Percentiles rank a stretch among this genome's conserved stretches.
phyloP scores from a whole-genome alignment of 2,113 vertebrate species.

The rabbit (Oryctolagus cuniculus) region DNA sequence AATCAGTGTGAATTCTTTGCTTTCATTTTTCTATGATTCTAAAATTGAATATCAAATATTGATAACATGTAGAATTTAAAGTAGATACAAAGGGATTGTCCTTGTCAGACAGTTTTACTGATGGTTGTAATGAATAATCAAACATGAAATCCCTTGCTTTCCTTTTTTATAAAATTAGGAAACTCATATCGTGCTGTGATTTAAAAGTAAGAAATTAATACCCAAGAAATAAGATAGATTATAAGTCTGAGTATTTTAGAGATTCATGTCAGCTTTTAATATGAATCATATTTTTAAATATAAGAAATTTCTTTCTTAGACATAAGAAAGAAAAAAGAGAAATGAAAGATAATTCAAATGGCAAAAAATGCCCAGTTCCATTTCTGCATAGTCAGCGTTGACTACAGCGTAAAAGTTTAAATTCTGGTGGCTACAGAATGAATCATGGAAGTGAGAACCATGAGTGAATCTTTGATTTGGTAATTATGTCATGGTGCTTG shows the following conservation, averaged over 20 bases:
- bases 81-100: background rate
- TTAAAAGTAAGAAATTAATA: constrained; percentile 19
- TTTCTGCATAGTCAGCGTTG: background rate
- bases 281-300: background rate
- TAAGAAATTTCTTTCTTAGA: background rate
- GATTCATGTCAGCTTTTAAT: constrained; percentile 42
- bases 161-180: constrained; percentile 55
- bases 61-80: constrained; percentile 50
- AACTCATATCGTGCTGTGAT: background rate
- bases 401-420: constrained; percentile 26
- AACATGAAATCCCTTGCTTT: background rate
- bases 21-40: constrained; percentile 57
- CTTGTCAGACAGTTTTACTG: constrained; percentile 40
- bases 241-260: constrained; percentile 42
- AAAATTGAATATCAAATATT: constrained; percentile 22
- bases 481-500: constrained; percentile 23
- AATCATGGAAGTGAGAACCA: background rate
- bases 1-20: constrained; percentile 40
- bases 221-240: background rate
- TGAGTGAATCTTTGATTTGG: background rate
- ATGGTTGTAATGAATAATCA: constrained; percentile 48
- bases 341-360: constrained; percentile 51
- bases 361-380: background rate
- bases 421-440: background rate
- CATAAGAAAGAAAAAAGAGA: background rate